Conservation (phyloP, 2,113 vertebrate genomes). For the Lophotis ruficrista region DNA sequence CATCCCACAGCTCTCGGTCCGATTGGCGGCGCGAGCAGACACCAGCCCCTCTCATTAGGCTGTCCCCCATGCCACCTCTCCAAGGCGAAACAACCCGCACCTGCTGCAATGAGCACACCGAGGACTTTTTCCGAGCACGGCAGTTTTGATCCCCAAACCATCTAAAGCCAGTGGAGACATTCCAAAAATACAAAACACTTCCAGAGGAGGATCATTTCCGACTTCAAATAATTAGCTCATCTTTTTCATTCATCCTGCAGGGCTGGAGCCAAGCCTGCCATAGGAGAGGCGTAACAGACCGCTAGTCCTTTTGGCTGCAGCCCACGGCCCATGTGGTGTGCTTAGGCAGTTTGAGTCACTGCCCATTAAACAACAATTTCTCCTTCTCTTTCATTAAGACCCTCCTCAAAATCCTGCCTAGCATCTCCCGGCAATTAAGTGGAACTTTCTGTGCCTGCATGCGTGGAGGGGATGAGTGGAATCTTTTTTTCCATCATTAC, state of each 20-base stretch:
- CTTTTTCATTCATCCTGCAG: not conserved
- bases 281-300: not conserved
- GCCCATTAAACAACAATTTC: not conserved
- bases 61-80: not conserved
- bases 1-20: accelerated
- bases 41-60: accelerated
- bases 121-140: not conserved
- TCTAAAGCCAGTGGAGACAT: not conserved
- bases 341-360: not conserved
- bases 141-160: not conserved
- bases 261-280: not conserved
- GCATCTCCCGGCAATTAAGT: not conserved
- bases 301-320: not conserved
- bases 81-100: not conserved
- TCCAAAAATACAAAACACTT: not conserved
- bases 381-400: conserved; percentile 9
- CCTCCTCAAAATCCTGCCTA: conserved; percentile 1
- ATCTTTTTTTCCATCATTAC: not conserved
- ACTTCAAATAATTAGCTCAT: not conserved
- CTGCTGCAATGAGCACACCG: accelerated
- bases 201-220: not conserved
- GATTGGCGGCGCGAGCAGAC: not conserved
- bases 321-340: not conserved
- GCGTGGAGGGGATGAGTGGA: not conserved
- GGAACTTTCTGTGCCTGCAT: not conserved